Percentiles rank a stretch among this genome's conserved stretches.
Conservation (phyloP, 1,140 invertebrate genomes). For the Drosophila mauritiana region DNA sequence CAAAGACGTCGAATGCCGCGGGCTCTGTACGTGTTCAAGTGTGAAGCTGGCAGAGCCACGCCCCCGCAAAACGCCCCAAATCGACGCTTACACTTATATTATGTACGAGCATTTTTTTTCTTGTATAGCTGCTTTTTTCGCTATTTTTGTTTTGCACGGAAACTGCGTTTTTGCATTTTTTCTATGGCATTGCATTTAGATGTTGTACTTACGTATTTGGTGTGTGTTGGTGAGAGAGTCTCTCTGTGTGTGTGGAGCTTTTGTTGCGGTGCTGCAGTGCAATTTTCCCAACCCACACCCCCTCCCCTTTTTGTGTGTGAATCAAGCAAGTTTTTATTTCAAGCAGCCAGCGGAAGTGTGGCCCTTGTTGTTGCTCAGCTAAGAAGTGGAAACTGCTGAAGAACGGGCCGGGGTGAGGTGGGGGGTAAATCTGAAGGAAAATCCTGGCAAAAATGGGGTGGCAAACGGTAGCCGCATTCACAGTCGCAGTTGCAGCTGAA, state of each 20-base stretch:
- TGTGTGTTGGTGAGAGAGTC: constrained; percentile 32
- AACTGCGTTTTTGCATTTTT: constrained; percentile 69
- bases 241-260: constrained; percentile 56
- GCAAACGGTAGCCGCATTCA: background rate
- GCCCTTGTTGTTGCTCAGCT: constrained; percentile 52
- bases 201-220: constrained; percentile 42
- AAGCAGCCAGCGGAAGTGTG: constrained; percentile 75
- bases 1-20: constrained; percentile 56
- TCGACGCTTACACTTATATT: constrained; percentile 66
- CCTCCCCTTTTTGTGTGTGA: constrained; percentile 25
- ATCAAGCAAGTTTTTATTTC: constrained; percentile 76
- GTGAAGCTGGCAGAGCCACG: constrained; percentile 70
- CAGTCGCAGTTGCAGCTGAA: constrained; percentile 45
- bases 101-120: constrained; percentile 27
- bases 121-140: constrained; percentile 10
- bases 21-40: constrained; percentile 73
- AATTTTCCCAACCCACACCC: constrained; percentile 26
- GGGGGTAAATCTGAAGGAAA: constrained; percentile 13
- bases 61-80: constrained; percentile 53
- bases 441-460: background rate
- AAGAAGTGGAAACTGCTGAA: constrained; percentile 29
- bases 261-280: constrained; percentile 70
- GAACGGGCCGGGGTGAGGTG: constrained; percentile 11
- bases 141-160: constrained; percentile 65
- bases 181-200: constrained; percentile 74